Evolutionary conservation across 2,888 invertebrate species (phyloP), one percentile per base, ranked within the genome.

Genomic region (Cerceris ruficornis): DNA sequence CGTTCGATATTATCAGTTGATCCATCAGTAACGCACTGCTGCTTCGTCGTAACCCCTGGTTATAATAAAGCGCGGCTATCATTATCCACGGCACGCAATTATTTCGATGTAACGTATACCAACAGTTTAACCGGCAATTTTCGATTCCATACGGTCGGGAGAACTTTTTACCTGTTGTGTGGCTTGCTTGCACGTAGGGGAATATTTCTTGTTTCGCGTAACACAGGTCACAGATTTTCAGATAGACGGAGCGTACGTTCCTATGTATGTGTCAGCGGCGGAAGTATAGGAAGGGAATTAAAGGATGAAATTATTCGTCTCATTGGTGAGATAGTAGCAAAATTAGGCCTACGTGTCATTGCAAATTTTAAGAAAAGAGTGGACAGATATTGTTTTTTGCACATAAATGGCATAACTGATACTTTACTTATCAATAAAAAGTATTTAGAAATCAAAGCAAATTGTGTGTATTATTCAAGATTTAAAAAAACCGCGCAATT

Each of bases 1-100:
- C 76, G 75, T 64, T 67, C 69, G 83, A 83, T 83, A 66, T 66
- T 83, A 83, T 83, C 83, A 69, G 50, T 50, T 57, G 69, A 75
- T 65, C 65, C 78, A 81, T 83, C 81, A 52, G 78, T 76, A 83
- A 83, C 75, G 75, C 75, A 81, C 78, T 75, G 70, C 71, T 67
- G 65, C 75, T 43, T 39, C 73, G 15, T 72, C 71, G 65, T 61
- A 81, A 78, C 69, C 67, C 67, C 61, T 72, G 75, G 69, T 72
- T 74, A 75, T 65, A 43, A 76, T 81, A 75, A 83, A 76, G 55
- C 58, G 52, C 14, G 69, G 74, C 61, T 78, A 76, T 77, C 77
- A 64, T 75, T 77, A 75, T 77, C 77, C 60, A n/a, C 54, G 54
- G 43, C 61, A 64, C 69, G 57, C 69, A 68, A 58, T 74, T 73